Evolutionary conservation across 2,113 vertebrate species (phyloP).

Genomic region (Paradisaea rubra): DNA sequence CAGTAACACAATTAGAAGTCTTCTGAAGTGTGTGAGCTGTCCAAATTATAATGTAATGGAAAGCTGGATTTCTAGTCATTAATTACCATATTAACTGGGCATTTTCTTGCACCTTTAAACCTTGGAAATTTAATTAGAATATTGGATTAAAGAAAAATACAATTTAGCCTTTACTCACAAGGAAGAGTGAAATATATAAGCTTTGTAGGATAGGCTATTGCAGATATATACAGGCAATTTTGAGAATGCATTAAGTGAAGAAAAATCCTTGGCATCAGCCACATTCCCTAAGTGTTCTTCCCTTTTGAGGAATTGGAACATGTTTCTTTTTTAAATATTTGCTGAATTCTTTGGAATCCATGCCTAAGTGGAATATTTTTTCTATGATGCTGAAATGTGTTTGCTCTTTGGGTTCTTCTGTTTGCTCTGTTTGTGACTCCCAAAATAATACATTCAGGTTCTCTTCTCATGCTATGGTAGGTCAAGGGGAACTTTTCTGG

Average conservation of each 20-base stretch:
- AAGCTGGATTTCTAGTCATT: constrained; percentile 3
- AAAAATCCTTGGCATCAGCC: background rate
- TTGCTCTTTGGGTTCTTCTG: background rate
- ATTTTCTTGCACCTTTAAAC: background rate
- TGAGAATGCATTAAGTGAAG: background rate
- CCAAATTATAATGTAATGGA: background rate
- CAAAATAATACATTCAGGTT: background rate
- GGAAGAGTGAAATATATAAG: background rate
- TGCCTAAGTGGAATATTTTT: background rate
- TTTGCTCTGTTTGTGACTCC: background rate
- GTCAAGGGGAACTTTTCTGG: background rate
- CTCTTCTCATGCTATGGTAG: background rate
- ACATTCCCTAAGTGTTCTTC: background rate
- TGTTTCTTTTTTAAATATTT: background rate
- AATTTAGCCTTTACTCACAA: background rate
- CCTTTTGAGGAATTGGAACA: background rate
- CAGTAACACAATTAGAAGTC: background rate
- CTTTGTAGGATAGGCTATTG: background rate
- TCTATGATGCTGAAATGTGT: background rate
- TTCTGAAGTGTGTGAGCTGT: background rate
- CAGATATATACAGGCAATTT: background rate
- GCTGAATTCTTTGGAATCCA: background rate
- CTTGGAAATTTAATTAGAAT: background rate
- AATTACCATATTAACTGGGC: background rate
- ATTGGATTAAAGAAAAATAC: background rate